A percentile compares a stretch with the other conserved stretches of the same genome.
Evolutionary conservation across 2,888 invertebrate species (phyloP).

Genomic region (Drosophila anceps): DNA sequence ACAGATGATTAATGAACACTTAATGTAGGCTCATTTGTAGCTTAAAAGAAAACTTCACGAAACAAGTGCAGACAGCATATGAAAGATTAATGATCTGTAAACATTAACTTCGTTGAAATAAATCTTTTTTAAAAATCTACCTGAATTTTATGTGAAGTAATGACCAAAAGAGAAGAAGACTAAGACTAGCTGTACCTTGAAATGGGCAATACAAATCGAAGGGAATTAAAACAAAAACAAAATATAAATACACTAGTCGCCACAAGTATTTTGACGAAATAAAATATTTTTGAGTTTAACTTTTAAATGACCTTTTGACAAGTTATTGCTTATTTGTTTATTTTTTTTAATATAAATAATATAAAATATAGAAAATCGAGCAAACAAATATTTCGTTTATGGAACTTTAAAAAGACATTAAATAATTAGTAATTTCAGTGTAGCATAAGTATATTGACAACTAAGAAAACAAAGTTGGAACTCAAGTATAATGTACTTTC

Average conservation of each 20-base stretch:
- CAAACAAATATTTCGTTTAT: no score
- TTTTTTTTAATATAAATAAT: no score
- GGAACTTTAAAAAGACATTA: no score
- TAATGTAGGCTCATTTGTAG: background rate
- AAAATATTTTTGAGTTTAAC: no score
- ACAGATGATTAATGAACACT: constrained; percentile 15
- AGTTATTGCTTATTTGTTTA: no score
- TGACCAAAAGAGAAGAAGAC: background rate
- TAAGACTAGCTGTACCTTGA: background rate
- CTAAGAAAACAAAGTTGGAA: no score
- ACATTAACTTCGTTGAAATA: background rate
- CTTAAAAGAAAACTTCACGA: background rate
- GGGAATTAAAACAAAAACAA: background rate
- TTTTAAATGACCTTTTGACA: no score
- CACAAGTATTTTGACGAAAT: no score
- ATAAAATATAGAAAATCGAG: no score
- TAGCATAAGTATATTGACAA: no score
- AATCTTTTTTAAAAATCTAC: background rate
- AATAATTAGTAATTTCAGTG: no score
- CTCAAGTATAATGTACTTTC: no score
- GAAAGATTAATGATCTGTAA: constrained; percentile 29
- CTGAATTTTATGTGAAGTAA: background rate
- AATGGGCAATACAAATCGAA: background rate
- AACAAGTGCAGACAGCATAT: constrained; percentile 3
- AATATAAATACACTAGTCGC: background rate